phyloP scores from a whole-genome alignment of 2,797 vertebrate species.

The Clarias fuscus region DNA sequence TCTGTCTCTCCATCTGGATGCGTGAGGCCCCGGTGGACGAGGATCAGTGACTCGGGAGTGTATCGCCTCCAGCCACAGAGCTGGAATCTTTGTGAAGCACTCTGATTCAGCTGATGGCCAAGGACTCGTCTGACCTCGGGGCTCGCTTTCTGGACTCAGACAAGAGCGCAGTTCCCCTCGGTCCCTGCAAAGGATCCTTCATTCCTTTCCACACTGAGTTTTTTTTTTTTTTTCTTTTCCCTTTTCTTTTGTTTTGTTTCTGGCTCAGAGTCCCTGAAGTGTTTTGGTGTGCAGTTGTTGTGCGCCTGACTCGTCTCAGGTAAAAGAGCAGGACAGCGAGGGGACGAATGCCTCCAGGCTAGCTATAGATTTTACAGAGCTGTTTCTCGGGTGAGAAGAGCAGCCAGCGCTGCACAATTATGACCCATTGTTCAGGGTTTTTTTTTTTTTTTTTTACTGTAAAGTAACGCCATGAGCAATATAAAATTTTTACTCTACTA shows the following conservation, averaged over 20 bases:
- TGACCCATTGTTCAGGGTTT: constrained; percentile 1
- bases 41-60: constrained; percentile 26
- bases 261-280: constrained; percentile 68
- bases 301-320: constrained; percentile 63
- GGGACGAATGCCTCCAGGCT: constrained; percentile 61
- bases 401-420: constrained; percentile 23
- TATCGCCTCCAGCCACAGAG: constrained; percentile 34
- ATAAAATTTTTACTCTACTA: neutral
- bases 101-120: constrained; percentile 41
- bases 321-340: constrained; percentile 70
- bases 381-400: constrained; percentile 16
- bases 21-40: neutral
- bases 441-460: neutral
- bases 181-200: constrained; percentile 15
- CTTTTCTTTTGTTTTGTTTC: constrained; percentile 36
- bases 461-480: constrained; percentile 12
- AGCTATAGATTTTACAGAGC: constrained; percentile 21
- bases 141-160: constrained; percentile 39
- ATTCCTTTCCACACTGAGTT: constrained; percentile 1
- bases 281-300: constrained; percentile 66
- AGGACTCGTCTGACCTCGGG: constrained; percentile 32
- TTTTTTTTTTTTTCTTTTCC: neutral
- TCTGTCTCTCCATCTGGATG: constrained; percentile 11
- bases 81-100: constrained; percentile 30
- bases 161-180: constrained; percentile 20